phyloP scores from a whole-genome alignment of 1,140 invertebrate species.

The Hylaeus volcanicus region DNA sequence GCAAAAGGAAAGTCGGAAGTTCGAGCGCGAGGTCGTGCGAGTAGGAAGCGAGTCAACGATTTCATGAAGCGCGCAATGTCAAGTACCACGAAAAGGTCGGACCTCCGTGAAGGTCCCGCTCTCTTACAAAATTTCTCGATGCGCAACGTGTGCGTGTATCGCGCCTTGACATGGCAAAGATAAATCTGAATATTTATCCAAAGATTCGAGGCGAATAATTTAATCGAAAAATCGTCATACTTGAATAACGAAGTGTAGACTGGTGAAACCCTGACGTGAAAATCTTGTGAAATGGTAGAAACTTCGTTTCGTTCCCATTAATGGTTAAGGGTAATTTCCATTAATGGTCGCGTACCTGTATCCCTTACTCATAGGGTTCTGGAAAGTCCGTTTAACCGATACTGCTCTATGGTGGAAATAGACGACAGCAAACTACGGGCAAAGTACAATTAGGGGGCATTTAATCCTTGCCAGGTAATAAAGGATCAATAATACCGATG shows the following conservation, averaged over 20 bases:
- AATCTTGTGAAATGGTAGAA: no score
- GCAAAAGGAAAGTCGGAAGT: conserved; percentile 62
- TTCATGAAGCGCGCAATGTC: conserved; percentile 55
- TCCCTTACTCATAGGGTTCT: neutral
- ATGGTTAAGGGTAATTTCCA: neutral
- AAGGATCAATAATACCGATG: neutral
- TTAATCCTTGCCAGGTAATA: neutral
- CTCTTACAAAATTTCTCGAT: neutral
- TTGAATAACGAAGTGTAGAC: no score
- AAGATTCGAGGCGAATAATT: no score
- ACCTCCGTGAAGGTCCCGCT: neutral
- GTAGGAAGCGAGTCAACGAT: conserved; percentile 44
- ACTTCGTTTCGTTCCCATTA: neutral
- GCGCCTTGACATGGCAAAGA: no score
- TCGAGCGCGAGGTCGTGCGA: conserved; percentile 47
- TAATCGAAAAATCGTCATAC: no score
- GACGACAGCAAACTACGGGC: neutral
- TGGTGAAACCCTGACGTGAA: no score
- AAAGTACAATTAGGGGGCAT: neutral
- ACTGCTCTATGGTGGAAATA: neutral
- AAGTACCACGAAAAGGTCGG: conserved; percentile 45
- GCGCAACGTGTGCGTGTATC: no score
- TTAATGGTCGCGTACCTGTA: neutral
- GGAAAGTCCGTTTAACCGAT: neutral
- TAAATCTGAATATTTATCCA: no score